Evolutionary conservation across 2,797 vertebrate species (phyloP).

Genomic region (Epinephelus malabaricus): DNA sequence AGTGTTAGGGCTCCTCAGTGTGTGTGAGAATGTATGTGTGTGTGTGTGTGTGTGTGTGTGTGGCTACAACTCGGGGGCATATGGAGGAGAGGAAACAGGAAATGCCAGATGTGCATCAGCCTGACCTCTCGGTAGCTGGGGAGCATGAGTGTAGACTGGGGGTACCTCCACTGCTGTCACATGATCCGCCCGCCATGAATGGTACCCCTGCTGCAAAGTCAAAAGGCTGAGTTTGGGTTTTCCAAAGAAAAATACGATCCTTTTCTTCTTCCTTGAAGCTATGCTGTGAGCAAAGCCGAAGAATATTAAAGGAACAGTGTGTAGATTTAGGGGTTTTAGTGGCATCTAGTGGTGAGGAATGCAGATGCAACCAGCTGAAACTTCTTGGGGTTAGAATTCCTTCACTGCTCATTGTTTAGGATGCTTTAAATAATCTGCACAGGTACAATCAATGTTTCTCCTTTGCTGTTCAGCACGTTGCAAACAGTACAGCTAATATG

Average conservation of each 20-base stretch:
- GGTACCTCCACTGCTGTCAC: constrained; percentile 61
- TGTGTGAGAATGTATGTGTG: constrained; percentile 45
- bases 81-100: constrained; percentile 79
- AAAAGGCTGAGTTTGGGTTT: constrained; percentile 49
- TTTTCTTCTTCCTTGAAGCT: constrained; percentile 23
- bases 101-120: constrained; percentile 85
- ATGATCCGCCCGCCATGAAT: constrained; percentile 37
- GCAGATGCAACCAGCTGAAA: too few relatives aligned
- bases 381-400: too few relatives aligned
- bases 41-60: constrained; percentile 43
- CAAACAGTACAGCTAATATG: too few relatives aligned
- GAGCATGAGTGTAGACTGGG: constrained; percentile 41
- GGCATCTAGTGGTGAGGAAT: too few relatives aligned
- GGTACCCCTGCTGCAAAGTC: constrained; percentile 24
- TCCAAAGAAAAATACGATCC: constrained; percentile 52
- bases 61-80: constrained; percentile 64
- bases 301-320: constrained; percentile 25
- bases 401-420: too few relatives aligned
- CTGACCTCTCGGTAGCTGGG: constrained; percentile 74
- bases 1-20: constrained; percentile 21
- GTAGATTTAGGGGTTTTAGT: too few relatives aligned
- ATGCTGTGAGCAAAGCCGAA: constrained; percentile 33
- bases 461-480: too few relatives aligned
- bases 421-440: too few relatives aligned
- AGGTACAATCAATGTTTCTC: too few relatives aligned